These are phyloP conservation scores for Ladona fulva DNA, from an alignment of 1,140 invertebrate genomes.

Conservation along the genomic window DNA sequence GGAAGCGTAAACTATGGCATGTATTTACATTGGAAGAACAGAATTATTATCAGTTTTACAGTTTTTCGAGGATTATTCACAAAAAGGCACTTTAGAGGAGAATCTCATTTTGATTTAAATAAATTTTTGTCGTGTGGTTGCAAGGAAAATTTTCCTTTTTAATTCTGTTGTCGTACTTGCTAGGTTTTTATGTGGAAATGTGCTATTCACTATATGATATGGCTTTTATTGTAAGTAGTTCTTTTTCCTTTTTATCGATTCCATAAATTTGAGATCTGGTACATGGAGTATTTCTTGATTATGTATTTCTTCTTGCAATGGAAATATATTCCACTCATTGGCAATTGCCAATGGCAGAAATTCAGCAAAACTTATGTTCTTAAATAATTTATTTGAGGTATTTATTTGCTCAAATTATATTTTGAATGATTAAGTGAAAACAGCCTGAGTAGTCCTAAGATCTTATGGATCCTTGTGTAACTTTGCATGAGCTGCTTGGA, in stretches of 20 bases:
- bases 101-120: not conserved
- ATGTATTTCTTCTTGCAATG: no score
- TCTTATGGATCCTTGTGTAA: not conserved
- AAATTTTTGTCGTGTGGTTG: not conserved
- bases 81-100: not conserved
- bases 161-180: not conserved
- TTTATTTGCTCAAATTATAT: not conserved
- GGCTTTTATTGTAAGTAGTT: not conserved
- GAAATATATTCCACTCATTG: no score
- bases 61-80: no score
- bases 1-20: no score
- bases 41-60: no score
- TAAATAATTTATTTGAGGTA: not conserved
- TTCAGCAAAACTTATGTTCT: not conserved
- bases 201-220: not conserved
- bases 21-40: no score
- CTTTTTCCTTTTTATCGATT: not conserved
- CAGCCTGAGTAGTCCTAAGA: not conserved
- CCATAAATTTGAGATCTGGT: no score
- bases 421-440: not conserved
- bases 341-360: not conserved
- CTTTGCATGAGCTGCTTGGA: not conserved
- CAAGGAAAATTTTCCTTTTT: not conserved
- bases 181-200: not conserved
- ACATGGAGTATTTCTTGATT: no score